Evolutionary conservation across 1,140 invertebrate species (phyloP), one percentile per base, ranked within the genome.

Genomic region (Metopolophium dirhodum): DNA sequence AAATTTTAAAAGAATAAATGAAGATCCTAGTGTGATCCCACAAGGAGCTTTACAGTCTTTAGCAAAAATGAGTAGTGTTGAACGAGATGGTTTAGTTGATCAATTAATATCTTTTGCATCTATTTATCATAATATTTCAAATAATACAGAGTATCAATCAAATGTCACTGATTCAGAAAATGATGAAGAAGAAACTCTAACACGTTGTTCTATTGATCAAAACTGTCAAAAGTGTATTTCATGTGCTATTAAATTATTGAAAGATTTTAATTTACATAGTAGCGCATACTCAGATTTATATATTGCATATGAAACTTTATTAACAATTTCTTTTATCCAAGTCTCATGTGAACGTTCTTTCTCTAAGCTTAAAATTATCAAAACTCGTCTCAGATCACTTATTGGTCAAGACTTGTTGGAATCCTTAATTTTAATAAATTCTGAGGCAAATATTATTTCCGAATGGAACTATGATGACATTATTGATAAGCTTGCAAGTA

Each of bases 181-280:
- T 82, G n/a, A 82, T 37, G 20, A 82, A 35, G 77, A 82, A 20
- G 77, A 82, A 35, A 82, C 77, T 35, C 26, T 61, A 61, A 61
- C 57, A 82, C 77, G 20, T 37, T 83, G 37, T 83, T 35, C 82
- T 37, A 83, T 83, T 41, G 22, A 37, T 45, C 82, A 85, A 41
- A 85, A 41, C 2, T 41, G 4, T 41, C 41, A 41, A 41, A 41
- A 41, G 37, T 85, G 35, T 85, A 85, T 41, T 41, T 37, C 82
- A 41, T 83, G 35, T 37, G 37, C 22, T 8, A 35, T 85, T 41
- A 85, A 85, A 85, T 85, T 37, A 23, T 85, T 85, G 82, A 37
- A 37, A 85, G 37, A 85, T 26, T 85, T 85, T 45, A 85, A 85
- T 45, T 85, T 85, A 85, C 82, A 41, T 85, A 45, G 82, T 37